Evolutionary conservation across 1,140 invertebrate genomes (phyloP).

Genomic region (Brachionus manjavacas): DNA sequence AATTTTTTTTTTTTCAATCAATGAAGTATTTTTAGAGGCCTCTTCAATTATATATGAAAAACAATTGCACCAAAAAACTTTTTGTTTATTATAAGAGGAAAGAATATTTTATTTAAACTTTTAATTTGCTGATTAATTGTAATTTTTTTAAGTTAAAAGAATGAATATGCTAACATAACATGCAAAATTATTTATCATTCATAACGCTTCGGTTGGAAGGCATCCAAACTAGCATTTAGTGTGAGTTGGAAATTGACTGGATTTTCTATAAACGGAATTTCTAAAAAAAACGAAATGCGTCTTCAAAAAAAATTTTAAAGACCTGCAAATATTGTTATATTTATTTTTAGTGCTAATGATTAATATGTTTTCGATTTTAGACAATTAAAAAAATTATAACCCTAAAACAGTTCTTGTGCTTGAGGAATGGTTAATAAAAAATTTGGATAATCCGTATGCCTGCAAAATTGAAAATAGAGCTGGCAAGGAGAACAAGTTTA

Average conservation of each 20-base stretch:
- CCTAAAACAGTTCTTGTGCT: not conserved
- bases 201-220: not conserved
- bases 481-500: conserved; percentile 2
- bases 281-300: not conserved
- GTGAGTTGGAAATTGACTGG: not conserved
- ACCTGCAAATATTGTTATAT: not conserved
- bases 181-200: conserved; percentile 10
- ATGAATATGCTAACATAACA: not conserved
- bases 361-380: not conserved
- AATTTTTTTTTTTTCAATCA: conserved; percentile 25
- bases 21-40: conserved; percentile 7
- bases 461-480: not conserved
- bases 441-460: not conserved
- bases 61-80: conserved; percentile 10
- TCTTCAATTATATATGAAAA: conserved; percentile 13
- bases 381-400: conserved; percentile 5
- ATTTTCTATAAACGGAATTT: not conserved
- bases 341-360: not conserved
- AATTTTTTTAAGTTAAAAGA: not conserved
- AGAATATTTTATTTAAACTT: not conserved
- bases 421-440: not conserved
- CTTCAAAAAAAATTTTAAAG: not conserved
- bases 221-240: not conserved
- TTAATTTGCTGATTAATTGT: not conserved
- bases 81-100: not conserved